Percentiles rank a stretch among this genome's conserved stretches.
Evolutionary conservation across 1,140 invertebrate species (phyloP).

Genomic region (Zaprionus ornatus): DNA sequence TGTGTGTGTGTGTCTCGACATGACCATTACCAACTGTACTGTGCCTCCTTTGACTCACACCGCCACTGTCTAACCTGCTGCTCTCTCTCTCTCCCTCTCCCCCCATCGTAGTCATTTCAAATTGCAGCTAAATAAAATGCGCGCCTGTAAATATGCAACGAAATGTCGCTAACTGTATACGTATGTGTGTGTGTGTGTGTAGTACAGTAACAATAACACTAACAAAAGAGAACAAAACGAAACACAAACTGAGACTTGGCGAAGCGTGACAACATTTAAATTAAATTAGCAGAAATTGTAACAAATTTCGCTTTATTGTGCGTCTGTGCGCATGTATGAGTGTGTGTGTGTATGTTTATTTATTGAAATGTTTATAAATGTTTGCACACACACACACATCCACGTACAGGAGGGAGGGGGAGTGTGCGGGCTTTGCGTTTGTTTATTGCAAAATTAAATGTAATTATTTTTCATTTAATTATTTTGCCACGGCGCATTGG

Average conservation of each 20-base stretch:
- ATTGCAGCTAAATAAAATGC: constrained; percentile 60
- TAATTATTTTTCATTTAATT: constrained; percentile 56
- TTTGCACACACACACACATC: neutral
- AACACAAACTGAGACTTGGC: constrained; percentile 18
- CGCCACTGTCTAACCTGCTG: neutral
- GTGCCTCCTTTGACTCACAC: neutral
- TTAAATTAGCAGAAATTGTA: constrained; percentile 72
- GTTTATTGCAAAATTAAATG: constrained; percentile 55
- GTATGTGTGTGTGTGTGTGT: constrained; percentile 11
- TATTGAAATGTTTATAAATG: constrained; percentile 58
- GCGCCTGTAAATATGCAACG: constrained; percentile 39
- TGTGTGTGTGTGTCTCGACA: constrained; percentile 7
- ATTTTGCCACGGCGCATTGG: constrained; percentile 1
- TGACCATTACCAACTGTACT: neutral
- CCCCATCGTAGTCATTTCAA: constrained; percentile 46
- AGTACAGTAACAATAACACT: constrained; percentile 34
- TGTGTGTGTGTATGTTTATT: constrained; percentile 49
- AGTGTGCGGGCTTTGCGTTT: constrained; percentile 43
- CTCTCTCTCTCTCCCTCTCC: neutral
- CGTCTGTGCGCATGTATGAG: constrained; percentile 38
- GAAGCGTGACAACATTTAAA: constrained; percentile 58
- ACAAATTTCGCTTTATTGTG: constrained; percentile 40
- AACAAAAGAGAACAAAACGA: constrained; percentile 13
- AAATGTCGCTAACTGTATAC: neutral
- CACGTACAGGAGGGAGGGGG: neutral